Percentiles rank a stretch among this genome's conserved stretches.
phyloP scores from a whole-genome alignment of 2,888 invertebrate species.

The Stratiomys singularior region DNA sequence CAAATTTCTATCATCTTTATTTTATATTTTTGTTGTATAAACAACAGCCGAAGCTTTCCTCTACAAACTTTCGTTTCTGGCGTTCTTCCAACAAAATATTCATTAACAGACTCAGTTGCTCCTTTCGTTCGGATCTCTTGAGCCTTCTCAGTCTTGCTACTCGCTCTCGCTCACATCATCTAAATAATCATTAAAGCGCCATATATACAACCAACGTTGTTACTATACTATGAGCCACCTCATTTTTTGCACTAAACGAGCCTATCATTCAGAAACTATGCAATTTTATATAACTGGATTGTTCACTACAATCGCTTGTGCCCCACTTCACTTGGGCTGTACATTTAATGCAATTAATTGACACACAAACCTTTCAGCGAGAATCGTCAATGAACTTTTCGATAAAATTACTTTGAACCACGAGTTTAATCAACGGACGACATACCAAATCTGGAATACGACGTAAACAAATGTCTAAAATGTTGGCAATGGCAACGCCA shows the following conservation, averaged over 20 bases:
- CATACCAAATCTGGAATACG: conserved; percentile 30
- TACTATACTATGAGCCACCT: background rate
- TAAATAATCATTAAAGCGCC: background rate
- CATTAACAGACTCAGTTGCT: background rate
- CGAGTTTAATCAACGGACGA: conserved; percentile 12
- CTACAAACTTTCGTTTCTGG: background rate
- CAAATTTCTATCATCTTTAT: too few relatives aligned
- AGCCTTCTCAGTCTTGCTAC: background rate
- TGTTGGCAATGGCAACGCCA: conserved; percentile 30
- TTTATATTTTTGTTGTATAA: too few relatives aligned
- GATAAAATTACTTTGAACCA: background rate
- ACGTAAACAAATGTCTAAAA: conserved; percentile 24
- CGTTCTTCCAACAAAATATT: background rate
- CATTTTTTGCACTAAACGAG: background rate
- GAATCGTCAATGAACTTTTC: background rate
- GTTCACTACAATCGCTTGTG: background rate
- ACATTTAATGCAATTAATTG: background rate
- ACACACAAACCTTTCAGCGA: background rate
- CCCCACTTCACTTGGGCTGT: background rate
- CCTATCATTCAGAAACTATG: background rate
- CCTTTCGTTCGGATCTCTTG: too few relatives aligned
- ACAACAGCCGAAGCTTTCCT: too few relatives aligned
- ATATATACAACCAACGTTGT: background rate
- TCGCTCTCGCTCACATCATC: background rate
- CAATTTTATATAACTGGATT: background rate